A percentile compares a stretch with the other conserved stretches of the same genome.
Conservation (phyloP, 2,113 vertebrate species). For the Nesospiza acunhae region DNA sequence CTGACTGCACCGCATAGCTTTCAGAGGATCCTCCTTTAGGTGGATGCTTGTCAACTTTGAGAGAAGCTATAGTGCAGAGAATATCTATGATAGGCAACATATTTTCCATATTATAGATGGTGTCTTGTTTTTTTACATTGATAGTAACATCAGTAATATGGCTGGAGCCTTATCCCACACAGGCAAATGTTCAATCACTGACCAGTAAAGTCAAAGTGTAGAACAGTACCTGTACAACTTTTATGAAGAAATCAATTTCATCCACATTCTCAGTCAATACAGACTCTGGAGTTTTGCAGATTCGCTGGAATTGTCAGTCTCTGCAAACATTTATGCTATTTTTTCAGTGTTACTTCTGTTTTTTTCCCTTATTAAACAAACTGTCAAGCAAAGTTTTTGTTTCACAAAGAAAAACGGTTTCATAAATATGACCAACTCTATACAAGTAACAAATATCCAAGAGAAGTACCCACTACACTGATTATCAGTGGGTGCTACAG, state of each 20-base stretch:
- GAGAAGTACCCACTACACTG: background rate
- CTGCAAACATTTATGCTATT: background rate
- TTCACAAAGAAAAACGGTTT: background rate
- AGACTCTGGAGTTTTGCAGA: background rate
- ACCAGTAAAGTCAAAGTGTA: background rate
- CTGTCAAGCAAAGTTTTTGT: background rate
- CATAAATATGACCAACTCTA: background rate
- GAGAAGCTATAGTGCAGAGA: background rate
- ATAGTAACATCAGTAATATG: background rate
- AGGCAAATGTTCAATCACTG: background rate
- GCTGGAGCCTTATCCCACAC: background rate
- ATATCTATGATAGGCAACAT: background rate
- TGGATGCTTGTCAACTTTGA: background rate
- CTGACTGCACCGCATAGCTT: background rate
- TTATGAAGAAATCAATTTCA: background rate
- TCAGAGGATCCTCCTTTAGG: background rate
- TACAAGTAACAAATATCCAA: background rate
- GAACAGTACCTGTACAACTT: fast-evolving
- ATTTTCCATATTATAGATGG: background rate
- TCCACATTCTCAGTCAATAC: background rate
- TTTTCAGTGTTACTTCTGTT: background rate
- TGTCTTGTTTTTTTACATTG: background rate
- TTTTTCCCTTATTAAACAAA: background rate
- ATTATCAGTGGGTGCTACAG: background rate
- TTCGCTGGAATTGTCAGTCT: background rate